Percentiles rank a stretch among this genome's conserved stretches.
phyloP scores from a whole-genome alignment of 1,140 invertebrate species.

The Procambarus virginalis region DNA sequence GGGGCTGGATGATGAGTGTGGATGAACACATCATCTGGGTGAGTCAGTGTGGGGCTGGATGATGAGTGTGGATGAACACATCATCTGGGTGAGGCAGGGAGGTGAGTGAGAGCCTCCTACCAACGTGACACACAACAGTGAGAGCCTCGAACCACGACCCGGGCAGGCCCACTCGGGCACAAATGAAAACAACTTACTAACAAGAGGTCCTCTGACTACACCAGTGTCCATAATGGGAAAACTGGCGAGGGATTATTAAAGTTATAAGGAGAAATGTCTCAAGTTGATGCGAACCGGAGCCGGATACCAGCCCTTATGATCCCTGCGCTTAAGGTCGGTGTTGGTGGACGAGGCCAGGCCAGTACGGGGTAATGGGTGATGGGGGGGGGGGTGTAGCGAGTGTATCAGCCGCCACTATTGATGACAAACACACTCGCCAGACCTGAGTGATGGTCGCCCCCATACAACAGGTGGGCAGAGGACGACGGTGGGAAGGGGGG shows the following conservation, averaged over 20 bases:
- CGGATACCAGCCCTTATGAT: not conserved
- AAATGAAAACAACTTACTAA: not conserved
- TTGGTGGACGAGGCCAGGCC: too few relatives aligned
- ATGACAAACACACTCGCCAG: not conserved
- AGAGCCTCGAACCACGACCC: not conserved
- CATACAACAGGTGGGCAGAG: not conserved
- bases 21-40: too few relatives aligned
- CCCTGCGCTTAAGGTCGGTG: not conserved
- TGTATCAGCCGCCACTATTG: not conserved
- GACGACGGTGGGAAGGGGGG: too few relatives aligned
- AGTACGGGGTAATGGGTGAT: not conserved
- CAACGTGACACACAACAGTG: not conserved
- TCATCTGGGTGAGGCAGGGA: too few relatives aligned
- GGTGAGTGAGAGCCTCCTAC: too few relatives aligned
- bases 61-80: too few relatives aligned
- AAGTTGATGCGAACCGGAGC: not conserved
- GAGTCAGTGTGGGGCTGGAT: too few relatives aligned
- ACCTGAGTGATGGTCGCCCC: not conserved
- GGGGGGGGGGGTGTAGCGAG: not conserved
- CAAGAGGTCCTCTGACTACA: constrained; percentile 12
- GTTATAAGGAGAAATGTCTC: not conserved
- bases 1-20: too few relatives aligned
- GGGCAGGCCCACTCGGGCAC: not conserved
- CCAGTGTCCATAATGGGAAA: not conserved
- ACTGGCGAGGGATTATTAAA: not conserved